phyloP scores from a whole-genome alignment of 2,888 invertebrate species.

The Tortrix viridana region DNA sequence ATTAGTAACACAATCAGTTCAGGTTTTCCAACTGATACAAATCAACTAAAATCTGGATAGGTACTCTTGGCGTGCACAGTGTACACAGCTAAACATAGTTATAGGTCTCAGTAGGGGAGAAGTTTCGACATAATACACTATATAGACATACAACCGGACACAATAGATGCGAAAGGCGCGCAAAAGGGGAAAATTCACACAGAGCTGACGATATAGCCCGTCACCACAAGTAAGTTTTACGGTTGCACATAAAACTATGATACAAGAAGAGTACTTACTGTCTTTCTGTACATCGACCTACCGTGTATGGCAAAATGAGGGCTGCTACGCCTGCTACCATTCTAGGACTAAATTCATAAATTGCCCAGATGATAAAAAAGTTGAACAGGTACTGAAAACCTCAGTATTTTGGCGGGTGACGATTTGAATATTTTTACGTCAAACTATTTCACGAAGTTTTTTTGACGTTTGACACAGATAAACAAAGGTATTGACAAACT shows the following conservation, averaged over 20 bases:
- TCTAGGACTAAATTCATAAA: not conserved
- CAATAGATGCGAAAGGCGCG: conserved; percentile 37
- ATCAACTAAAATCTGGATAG: too few species aligned
- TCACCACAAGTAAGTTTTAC: conserved; percentile 18
- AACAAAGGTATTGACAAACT: not conserved
- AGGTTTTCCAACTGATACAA: too few species aligned
- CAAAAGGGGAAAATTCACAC: conserved; percentile 40
- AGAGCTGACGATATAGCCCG: conserved; percentile 33
- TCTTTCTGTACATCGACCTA: conserved; percentile 12
- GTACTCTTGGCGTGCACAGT: too few species aligned
- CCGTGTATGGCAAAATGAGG: conserved; percentile 29
- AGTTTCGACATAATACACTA: conserved; percentile 8
- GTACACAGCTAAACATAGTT: not conserved
- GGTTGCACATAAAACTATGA: conserved; percentile 1
- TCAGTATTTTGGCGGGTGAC: conserved; percentile 15
- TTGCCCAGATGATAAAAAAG: not conserved
- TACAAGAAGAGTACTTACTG: not conserved
- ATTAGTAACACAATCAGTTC: not conserved
- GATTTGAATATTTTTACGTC: conserved; percentile 10
- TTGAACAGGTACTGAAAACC: not conserved
- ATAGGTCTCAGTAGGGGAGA: conserved; percentile 7
- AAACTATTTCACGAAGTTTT: not conserved
- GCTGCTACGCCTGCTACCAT: conserved; percentile 33
- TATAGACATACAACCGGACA: conserved; percentile 13
- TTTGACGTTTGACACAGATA: conserved; percentile 26